Evolutionary conservation across 2,797 vertebrate species (phyloP).

Genomic region (Myotis planiceps): DNA sequence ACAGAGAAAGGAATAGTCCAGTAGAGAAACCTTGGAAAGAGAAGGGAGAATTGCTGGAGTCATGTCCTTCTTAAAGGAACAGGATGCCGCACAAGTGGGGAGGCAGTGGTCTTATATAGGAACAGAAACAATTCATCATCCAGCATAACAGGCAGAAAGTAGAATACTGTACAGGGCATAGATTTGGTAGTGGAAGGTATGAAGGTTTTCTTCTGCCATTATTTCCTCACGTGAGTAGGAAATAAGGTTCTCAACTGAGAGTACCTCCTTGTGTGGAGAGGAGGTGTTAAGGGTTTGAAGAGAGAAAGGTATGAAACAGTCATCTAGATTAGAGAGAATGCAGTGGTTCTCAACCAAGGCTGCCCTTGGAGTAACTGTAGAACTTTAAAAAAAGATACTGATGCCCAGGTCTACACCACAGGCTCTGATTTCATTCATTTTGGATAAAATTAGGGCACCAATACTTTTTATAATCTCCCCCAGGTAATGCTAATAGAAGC

Average conservation of each 20-base stretch:
- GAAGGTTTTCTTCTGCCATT: background rate
- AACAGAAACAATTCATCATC: background rate
- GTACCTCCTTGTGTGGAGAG: background rate
- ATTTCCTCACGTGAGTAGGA: background rate
- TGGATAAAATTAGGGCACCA: background rate
- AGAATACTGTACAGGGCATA: background rate
- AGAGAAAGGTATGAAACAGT: background rate
- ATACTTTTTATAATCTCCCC: background rate
- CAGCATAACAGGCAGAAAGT: background rate
- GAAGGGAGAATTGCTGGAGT: background rate
- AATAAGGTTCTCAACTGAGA: background rate
- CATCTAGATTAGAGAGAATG: background rate
- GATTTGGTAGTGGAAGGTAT: background rate
- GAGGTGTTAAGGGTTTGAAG: background rate
- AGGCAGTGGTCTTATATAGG: background rate
- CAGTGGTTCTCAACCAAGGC: background rate
- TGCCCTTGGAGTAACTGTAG: background rate
- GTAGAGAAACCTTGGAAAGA: background rate
- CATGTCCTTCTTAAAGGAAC: background rate
- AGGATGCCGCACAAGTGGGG: background rate
- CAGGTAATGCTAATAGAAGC: background rate
- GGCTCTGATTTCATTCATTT: background rate
- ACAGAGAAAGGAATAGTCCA: background rate
- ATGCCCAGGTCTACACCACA: background rate
- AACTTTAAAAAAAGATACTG: background rate